phyloP scores from a whole-genome alignment of 2,888 invertebrate species.

The Congeria kusceri region DNA sequence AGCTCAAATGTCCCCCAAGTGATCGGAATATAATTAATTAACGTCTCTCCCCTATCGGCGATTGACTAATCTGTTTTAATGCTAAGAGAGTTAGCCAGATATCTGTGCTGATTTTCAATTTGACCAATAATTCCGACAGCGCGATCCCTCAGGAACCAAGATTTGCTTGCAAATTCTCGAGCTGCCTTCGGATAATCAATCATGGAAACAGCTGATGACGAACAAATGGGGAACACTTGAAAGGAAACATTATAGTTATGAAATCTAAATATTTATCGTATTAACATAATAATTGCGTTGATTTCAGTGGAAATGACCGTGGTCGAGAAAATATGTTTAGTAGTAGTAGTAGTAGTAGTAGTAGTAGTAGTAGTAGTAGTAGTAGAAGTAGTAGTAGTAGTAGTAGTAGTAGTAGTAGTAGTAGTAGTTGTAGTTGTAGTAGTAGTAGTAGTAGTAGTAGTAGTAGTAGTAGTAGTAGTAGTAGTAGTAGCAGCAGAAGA shows the following conservation, averaged over 20 bases:
- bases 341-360: too few relatives aligned
- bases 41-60: slow-evolving; percentile 36
- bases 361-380: too few relatives aligned
- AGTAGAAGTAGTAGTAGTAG: too few relatives aligned
- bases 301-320: slow-evolving; percentile 6
- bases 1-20: slow-evolving; percentile 23
- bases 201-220: slow-evolving; percentile 8
- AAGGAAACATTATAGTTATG: slow-evolving; percentile 15
- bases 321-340: too few relatives aligned
- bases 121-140: slow-evolving; percentile 58
- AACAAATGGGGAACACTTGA: too few relatives aligned
- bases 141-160: slow-evolving; percentile 46
- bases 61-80: slow-evolving; percentile 51
- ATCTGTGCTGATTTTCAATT: slow-evolving; percentile 56
- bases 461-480: too few relatives aligned
- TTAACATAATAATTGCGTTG: slow-evolving; percentile 19
- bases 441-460: too few relatives aligned
- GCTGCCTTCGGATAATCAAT: slow-evolving; percentile 61
- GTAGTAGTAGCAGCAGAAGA: too few relatives aligned
- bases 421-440: too few relatives aligned
- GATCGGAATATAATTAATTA: slow-evolving; percentile 52
- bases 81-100: slow-evolving; percentile 47
- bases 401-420: too few relatives aligned
- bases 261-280: slow-evolving; percentile 53
- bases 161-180: slow-evolving; percentile 52